Base-by-base conservation (phyloP, 2,888 invertebrate genomes). In the Biston stratarius region DNA sequence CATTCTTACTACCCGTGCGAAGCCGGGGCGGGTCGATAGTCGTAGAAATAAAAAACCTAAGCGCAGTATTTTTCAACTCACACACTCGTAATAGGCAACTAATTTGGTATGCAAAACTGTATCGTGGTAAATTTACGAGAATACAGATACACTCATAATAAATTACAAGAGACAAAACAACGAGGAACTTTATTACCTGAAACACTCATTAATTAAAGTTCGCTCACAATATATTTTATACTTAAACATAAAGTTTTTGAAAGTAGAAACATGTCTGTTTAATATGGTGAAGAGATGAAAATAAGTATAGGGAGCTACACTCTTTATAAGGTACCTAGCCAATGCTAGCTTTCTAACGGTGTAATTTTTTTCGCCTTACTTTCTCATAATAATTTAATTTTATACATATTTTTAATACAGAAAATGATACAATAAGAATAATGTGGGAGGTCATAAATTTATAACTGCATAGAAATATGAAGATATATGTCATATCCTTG, bases 71-170 rank as follows among this genome's bases (percentile, higher is more conserved):
- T 59, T 61, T 45, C 8, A 61, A 45, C 36, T 12, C 51, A n/a
- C 11, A 55, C 7, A 15, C 57, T 44, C 47, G 40, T 34, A 12
- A 58, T 34, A 36, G 51, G 58, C 53, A 67, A 58, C 61, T 66
- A 66, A 67, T 67, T 67, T 58, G 40, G 61, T 66, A 61, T 61
- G 66, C 66, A 51, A 44, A 66, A 66, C 61, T 66, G 61, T 67
- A 67, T 67, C 66, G 15, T 57, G 34, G 38, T 53, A 42, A 45
- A 67, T 67, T 67, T 67, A 67, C 48, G 67, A 67, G 59, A 59
- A 67, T 67, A 59, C 62, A 62, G 59, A 62, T 67, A 67, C 62
- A 62, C 62, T 62, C 61, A 67, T 55, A 67, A 62, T 67, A 67
- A 67, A 67, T 67, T 59, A 58, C 49, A 8, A 45, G 61, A 64